Percentiles rank a stretch among this genome's conserved stretches.
phyloP scores from a whole-genome alignment of 2,797 vertebrate species.

The Podarcis siculus region DNA sequence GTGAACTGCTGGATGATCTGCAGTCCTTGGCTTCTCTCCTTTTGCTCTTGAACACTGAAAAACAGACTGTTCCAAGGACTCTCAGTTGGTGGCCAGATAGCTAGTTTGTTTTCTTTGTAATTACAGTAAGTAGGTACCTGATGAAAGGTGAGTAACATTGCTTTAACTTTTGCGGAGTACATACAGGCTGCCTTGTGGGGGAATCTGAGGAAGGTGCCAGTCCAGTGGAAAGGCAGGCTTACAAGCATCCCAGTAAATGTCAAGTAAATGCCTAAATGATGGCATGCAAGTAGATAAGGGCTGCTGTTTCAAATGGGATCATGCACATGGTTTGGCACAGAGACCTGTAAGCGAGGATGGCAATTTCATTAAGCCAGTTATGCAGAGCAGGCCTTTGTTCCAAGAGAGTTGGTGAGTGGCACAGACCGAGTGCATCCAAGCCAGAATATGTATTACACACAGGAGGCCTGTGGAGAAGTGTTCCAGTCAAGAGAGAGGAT shows the following conservation, averaged over 20 bases:
- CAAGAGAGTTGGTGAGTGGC: constrained; percentile 16
- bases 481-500: constrained; percentile 12
- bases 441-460: constrained; percentile 34
- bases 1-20: not conserved
- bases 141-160: not conserved
- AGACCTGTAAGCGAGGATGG: not conserved
- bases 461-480: constrained; percentile 1
- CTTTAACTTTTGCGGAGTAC: not conserved
- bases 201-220: not conserved
- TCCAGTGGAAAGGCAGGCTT: constrained; percentile 14
- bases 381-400: constrained; percentile 16
- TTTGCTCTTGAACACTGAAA: not conserved
- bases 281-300: not conserved
- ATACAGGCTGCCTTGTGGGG: not conserved
- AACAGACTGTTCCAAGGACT: not conserved
- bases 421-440: constrained; percentile 6
- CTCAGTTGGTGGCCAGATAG: not conserved
- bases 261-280: constrained; percentile 15
- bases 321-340: constrained; percentile 6
- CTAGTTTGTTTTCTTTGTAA: not conserved
- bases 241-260: constrained; percentile 5
- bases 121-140: not conserved
- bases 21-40: not conserved
- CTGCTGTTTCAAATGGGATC: constrained; percentile 29
- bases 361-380: not conserved